phyloP scores from a whole-genome alignment of 2,797 vertebrate genomes.

The Furcifer pardalis region DNA sequence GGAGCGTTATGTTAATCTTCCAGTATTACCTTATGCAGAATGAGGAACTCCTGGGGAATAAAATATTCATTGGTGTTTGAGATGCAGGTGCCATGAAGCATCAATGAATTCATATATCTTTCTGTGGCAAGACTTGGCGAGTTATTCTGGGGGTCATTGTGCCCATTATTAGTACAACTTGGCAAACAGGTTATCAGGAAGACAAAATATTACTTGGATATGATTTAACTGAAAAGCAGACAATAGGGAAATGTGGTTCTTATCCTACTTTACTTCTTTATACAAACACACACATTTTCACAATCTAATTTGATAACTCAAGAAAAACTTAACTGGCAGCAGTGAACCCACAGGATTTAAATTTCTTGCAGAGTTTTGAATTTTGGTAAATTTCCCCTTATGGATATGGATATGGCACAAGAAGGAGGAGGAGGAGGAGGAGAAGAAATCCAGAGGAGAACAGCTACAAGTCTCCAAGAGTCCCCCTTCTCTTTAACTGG shows the following conservation, averaged over 20 bases:
- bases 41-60: slow-evolving; percentile 2
- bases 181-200: slow-evolving; percentile 16
- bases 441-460: too few relatives aligned
- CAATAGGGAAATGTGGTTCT: not conserved
- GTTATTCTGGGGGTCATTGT: slow-evolving; percentile 14
- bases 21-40: slow-evolving; percentile 29
- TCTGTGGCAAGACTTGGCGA: not conserved
- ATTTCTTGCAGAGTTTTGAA: too few relatives aligned
- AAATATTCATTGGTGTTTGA: slow-evolving; percentile 36
- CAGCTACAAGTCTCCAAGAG: too few relatives aligned
- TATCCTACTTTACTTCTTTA: not conserved
- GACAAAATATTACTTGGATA: not conserved
- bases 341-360: not conserved
- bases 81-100: slow-evolving; percentile 13
- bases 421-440: too few relatives aligned
- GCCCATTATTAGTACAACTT: slow-evolving; percentile 24
- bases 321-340: not conserved
- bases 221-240: slow-evolving; percentile 20
- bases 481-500: too few relatives aligned
- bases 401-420: too few relatives aligned
- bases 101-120: slow-evolving; percentile 25
- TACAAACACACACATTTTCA: not conserved
- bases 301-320: not conserved
- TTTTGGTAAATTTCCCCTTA: too few relatives aligned
- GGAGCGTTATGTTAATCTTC: slow-evolving; percentile 6